A percentile compares a stretch with the other conserved stretches of the same genome.
Evolutionary conservation across 2,888 invertebrate species (phyloP).

Genomic region (Trichogramma dendrolimi): DNA sequence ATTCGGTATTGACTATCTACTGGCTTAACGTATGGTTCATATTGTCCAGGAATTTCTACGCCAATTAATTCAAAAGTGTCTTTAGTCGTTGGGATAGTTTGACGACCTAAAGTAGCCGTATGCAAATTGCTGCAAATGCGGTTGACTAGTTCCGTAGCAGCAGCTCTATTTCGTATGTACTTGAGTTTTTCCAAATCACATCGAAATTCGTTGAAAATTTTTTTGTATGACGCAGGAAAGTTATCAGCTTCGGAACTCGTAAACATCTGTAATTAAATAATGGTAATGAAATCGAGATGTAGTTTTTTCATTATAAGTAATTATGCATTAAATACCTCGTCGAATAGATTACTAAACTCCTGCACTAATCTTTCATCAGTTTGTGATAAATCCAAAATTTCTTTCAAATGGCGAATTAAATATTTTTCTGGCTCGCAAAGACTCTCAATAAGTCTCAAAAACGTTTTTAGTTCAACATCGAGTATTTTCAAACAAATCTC

Average conservation of each 20-base stretch:
- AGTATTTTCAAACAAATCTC: constrained; percentile 39
- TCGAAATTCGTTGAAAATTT: not conserved
- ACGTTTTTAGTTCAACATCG: constrained; percentile 42
- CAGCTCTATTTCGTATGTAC: constrained; percentile 49
- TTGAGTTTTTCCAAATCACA: constrained; percentile 9
- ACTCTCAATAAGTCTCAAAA: constrained; percentile 52
- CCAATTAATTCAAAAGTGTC: constrained; percentile 34
- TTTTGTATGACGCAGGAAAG: not conserved
- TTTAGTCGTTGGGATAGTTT: not conserved
- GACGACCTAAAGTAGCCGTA: not conserved
- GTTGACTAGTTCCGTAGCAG: not conserved
- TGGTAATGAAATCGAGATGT: not conserved
- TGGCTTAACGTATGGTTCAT: constrained; percentile 56
- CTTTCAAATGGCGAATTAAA: constrained; percentile 43
- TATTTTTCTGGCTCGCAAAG: constrained; percentile 52
- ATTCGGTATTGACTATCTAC: constrained; percentile 59
- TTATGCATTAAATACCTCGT: constrained; percentile 10
- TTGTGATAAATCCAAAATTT: constrained; percentile 2
- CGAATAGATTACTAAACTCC: not conserved
- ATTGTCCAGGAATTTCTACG: constrained; percentile 70
- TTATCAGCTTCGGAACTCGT: not conserved
- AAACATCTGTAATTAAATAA: not conserved
- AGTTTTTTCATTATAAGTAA: too few relatives aligned
- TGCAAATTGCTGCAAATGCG: not conserved
- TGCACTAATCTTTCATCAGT: not conserved